Percentiles rank a stretch among this genome's conserved stretches.
Conservation (phyloP, 2,888 invertebrate species). For the Plemyria rubiginata region DNA sequence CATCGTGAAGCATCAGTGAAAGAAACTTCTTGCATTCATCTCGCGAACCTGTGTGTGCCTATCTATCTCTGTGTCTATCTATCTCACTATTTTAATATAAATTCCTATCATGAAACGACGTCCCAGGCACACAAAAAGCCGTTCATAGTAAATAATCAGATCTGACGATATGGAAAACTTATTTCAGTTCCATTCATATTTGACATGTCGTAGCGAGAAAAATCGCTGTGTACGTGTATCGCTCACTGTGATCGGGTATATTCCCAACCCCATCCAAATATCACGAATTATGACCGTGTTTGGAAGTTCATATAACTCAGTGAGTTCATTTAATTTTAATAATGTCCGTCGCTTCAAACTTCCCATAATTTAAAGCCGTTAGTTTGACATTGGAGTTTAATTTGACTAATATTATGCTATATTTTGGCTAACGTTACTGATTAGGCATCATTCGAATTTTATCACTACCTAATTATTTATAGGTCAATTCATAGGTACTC, state of each 20-base stretch:
- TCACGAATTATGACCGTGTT: background rate
- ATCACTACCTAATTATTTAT: too few relatives aligned
- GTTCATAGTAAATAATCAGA: constrained; percentile 55
- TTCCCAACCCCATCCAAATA: constrained; percentile 19
- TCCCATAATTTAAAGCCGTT: too few relatives aligned
- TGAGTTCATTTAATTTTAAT: too few relatives aligned
- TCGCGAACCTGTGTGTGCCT: background rate
- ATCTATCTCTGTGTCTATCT: background rate
- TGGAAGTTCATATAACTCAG: too few relatives aligned
- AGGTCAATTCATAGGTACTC: too few relatives aligned
- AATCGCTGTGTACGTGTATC: constrained; percentile 62
- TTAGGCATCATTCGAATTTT: too few relatives aligned
- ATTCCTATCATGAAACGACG: constrained; percentile 30
- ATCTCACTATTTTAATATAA: constrained; percentile 31
- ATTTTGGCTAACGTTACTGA: too few relatives aligned
- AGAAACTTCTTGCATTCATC: too few relatives aligned
- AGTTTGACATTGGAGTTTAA: too few relatives aligned
- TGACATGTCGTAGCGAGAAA: constrained; percentile 62
- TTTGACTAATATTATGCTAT: too few relatives aligned
- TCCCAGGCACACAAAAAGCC: constrained; percentile 30
- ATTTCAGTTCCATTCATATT: constrained; percentile 67
- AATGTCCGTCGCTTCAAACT: too few relatives aligned
- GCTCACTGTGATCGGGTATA: constrained; percentile 64
- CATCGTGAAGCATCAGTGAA: too few relatives aligned
- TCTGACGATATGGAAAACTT: constrained; percentile 65